Evolutionary conservation across 2,113 vertebrate species (phyloP).

Genomic region (Alligator sinensis): DNA sequence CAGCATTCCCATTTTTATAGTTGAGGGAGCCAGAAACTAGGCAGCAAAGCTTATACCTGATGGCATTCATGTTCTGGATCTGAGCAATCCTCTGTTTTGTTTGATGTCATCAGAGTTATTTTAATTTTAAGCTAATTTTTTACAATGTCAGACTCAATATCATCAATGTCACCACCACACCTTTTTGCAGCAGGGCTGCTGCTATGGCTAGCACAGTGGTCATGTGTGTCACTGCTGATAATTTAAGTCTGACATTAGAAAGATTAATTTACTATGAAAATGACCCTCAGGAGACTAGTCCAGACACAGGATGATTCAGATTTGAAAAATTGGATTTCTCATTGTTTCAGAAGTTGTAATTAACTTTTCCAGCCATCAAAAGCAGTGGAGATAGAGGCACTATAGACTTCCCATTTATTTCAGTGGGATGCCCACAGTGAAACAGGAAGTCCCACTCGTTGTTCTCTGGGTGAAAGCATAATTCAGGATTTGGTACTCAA

Average conservation of each 20-base stretch:
- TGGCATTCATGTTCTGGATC: background rate
- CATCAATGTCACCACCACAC: slow-evolving; percentile 2
- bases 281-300: slow-evolving; percentile 44
- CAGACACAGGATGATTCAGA: slow-evolving; percentile 42
- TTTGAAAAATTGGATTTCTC: slow-evolving; percentile 51
- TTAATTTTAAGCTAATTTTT: slow-evolving; percentile 53
- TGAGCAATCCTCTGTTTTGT: background rate
- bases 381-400: background rate
- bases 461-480: fast-evolving
- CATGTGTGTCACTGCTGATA: slow-evolving; percentile 49
- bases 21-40: background rate
- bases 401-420: background rate
- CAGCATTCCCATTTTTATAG: fast-evolving
- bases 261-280: slow-evolving; percentile 66
- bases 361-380: slow-evolving; percentile 19
- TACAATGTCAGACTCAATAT: slow-evolving; percentile 48
- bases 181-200: background rate
- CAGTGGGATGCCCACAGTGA: background rate
- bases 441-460: fast-evolving
- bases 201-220: slow-evolving; percentile 22
- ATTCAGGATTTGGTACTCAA: background rate
- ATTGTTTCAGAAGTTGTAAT: slow-evolving; percentile 67
- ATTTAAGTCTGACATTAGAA: slow-evolving; percentile 37
- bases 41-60: background rate
- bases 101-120: slow-evolving; percentile 23